Conservation (phyloP, 2,888 invertebrate species). For the Hedychridium roseum region DNA sequence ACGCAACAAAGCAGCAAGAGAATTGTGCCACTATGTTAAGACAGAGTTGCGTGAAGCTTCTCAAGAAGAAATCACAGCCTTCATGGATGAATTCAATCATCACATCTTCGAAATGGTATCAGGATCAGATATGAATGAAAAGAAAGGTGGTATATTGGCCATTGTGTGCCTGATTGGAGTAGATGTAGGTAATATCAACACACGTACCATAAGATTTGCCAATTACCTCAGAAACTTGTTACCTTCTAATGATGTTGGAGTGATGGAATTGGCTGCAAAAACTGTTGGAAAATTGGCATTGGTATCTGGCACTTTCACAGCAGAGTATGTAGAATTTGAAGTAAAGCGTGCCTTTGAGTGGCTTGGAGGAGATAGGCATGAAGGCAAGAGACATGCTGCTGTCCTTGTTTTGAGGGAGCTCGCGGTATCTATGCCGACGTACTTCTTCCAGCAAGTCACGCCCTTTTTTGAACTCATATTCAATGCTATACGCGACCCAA, state of each 20-base stretch:
- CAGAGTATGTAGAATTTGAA: slow-evolving; percentile 98
- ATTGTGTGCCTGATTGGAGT: slow-evolving; percentile 94
- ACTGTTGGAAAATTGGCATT: slow-evolving; percentile 93
- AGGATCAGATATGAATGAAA: slow-evolving; percentile 90
- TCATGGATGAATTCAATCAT: slow-evolving; percentile 94
- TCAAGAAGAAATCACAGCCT: slow-evolving; percentile 87
- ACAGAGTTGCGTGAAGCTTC: slow-evolving; percentile 90
- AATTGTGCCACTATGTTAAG: slow-evolving; percentile 89
- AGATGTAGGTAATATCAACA: slow-evolving; percentile 91
- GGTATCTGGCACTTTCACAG: slow-evolving; percentile 90
- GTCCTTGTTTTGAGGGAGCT: slow-evolving; percentile 92
- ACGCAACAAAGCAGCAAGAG: slow-evolving; percentile 86
- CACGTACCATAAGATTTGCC: slow-evolving; percentile 89
- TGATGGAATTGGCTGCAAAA: slow-evolving; percentile 96
- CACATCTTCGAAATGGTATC: slow-evolving; percentile 97
- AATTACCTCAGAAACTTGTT: slow-evolving; percentile 90
- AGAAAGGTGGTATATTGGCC: slow-evolving; percentile 94
- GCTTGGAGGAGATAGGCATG: slow-evolving; percentile 89
- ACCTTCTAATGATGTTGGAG: slow-evolving; percentile 89
- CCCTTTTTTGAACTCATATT: slow-evolving; percentile 94
- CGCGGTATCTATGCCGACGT: slow-evolving; percentile 94
- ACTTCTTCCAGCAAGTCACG: slow-evolving; percentile 94
- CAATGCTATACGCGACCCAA: slow-evolving; percentile 89
- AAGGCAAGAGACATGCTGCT: slow-evolving; percentile 91
- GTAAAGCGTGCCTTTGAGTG: slow-evolving; percentile 96